Evolutionary conservation across 2,113 vertebrate species (phyloP).

Genomic region (Crotalus horridus): DNA sequence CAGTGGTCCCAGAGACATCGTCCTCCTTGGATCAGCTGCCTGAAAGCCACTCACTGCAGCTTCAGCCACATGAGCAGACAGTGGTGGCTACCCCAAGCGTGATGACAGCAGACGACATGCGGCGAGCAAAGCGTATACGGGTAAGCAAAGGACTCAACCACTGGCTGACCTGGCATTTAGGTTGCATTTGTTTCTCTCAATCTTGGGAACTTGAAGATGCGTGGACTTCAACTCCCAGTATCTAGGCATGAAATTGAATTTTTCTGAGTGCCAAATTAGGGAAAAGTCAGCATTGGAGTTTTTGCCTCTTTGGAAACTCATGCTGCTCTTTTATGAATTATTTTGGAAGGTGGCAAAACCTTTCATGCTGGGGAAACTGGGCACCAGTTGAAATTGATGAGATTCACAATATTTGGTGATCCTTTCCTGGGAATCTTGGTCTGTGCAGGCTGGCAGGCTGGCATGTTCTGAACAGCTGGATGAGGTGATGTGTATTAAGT

Average conservation of each 20-base stretch:
- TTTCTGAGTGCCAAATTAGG: background rate
- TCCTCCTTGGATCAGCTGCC: slow-evolving; percentile 65
- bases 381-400: slow-evolving; percentile 8
- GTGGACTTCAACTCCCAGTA: background rate
- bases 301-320: background rate
- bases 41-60: slow-evolving; percentile 60
- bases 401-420: slow-evolving; percentile 12
- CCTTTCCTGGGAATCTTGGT: background rate
- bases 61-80: slow-evolving; percentile 72
- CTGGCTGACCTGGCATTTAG: no score
- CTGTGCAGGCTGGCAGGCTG: slow-evolving; percentile 33
- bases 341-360: background rate
- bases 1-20: slow-evolving; percentile 64
- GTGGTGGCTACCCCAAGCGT: slow-evolving; percentile 69
- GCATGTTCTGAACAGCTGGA: background rate
- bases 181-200: background rate
- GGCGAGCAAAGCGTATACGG: slow-evolving; percentile 90
- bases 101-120: slow-evolving; percentile 87
- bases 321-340: background rate
- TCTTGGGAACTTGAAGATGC: background rate
- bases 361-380: slow-evolving; percentile 10
- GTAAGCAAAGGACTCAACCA: slow-evolving; percentile 62
- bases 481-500: slow-evolving; percentile 32
- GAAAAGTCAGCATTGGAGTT: background rate
- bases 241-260: background rate